A percentile compares a stretch with the other conserved stretches of the same genome.
Conservation (phyloP, 2,888 invertebrate genomes). For the Lasiommata megera region DNA sequence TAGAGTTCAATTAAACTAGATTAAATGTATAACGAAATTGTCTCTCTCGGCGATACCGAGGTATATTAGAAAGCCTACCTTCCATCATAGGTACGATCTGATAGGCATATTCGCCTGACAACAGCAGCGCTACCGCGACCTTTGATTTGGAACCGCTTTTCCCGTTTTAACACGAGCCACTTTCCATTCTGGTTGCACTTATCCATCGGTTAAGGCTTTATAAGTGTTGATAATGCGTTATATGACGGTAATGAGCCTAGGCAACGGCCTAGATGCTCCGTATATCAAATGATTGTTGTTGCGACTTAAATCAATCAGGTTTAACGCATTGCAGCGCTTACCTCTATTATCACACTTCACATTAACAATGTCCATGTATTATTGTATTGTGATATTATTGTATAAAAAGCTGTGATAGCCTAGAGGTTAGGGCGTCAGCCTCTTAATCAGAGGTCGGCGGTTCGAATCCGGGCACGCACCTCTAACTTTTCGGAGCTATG, state of each 20-base stretch:
- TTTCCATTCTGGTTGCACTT: slow-evolving; percentile 5
- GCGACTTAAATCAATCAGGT: background rate
- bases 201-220: slow-evolving; percentile 1
- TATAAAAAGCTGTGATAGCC: too few species aligned
- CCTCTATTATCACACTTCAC: too few species aligned
- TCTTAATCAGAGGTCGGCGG: too few species aligned
- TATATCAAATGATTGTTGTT: background rate
- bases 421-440: too few species aligned
- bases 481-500: too few species aligned
- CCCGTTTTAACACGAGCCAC: background rate
- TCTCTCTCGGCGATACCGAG: slow-evolving; percentile 8
- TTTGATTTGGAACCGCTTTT: slow-evolving; percentile 59
- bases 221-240: slow-evolving; percentile 3
- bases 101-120: slow-evolving; percentile 60
- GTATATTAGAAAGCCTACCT: slow-evolving; percentile 35
- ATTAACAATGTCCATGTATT: too few species aligned
- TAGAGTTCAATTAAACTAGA: too few species aligned
- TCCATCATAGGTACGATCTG: slow-evolving; percentile 62
- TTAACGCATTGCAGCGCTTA: too few species aligned
- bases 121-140: slow-evolving; percentile 62
- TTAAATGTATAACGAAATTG: background rate
- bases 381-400: too few species aligned
- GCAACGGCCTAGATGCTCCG: background rate
- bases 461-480: too few species aligned
- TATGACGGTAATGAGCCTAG: background rate